phyloP scores from a whole-genome alignment of 1,140 invertebrate species.

The Drosophila tropicalis region DNA sequence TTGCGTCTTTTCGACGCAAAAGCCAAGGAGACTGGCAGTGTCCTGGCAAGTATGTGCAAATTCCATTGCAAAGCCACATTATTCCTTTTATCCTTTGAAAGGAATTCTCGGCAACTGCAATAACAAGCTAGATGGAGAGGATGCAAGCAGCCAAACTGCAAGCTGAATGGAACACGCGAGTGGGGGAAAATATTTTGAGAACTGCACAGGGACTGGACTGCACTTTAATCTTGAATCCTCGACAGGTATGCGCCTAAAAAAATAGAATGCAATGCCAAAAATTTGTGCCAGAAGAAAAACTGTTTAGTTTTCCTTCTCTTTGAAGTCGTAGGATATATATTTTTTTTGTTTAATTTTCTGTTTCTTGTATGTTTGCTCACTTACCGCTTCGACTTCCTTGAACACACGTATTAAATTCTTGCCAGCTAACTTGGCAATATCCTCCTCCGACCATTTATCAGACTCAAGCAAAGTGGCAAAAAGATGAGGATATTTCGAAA shows the following conservation, averaged over 20 bases:
- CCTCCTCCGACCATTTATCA: slow-evolving; percentile 88
- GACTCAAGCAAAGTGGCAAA: slow-evolving; percentile 88
- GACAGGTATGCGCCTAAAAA: slow-evolving; percentile 54
- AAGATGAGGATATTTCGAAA: slow-evolving; percentile 91
- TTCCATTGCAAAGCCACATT: slow-evolving; percentile 81
- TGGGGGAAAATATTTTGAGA: slow-evolving; percentile 7
- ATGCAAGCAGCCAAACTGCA: slow-evolving; percentile 20
- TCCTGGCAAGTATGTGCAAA: slow-evolving; percentile 74
- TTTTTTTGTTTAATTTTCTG: slow-evolving; percentile 10
- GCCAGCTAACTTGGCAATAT: slow-evolving; percentile 91
- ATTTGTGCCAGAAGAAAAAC: slow-evolving; percentile 39
- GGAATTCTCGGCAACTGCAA: slow-evolving; percentile 78
- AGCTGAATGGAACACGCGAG: neutral
- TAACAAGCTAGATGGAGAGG: slow-evolving; percentile 60
- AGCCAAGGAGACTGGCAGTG: slow-evolving; percentile 39
- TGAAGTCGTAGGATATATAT: neutral
- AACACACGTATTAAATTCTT: slow-evolving; percentile 90
- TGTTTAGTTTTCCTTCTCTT: slow-evolving; percentile 26
- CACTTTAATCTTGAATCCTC: slow-evolving; percentile 36
- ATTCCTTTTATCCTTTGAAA: slow-evolving; percentile 80
- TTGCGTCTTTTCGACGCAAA: slow-evolving; percentile 77
- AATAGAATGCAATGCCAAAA: slow-evolving; percentile 26
- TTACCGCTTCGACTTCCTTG: slow-evolving; percentile 89
- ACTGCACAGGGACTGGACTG: slow-evolving; percentile 27
- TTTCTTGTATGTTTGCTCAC: slow-evolving; percentile 52